phyloP scores from a whole-genome alignment of 2,113 vertebrate species.

The Grus americana region DNA sequence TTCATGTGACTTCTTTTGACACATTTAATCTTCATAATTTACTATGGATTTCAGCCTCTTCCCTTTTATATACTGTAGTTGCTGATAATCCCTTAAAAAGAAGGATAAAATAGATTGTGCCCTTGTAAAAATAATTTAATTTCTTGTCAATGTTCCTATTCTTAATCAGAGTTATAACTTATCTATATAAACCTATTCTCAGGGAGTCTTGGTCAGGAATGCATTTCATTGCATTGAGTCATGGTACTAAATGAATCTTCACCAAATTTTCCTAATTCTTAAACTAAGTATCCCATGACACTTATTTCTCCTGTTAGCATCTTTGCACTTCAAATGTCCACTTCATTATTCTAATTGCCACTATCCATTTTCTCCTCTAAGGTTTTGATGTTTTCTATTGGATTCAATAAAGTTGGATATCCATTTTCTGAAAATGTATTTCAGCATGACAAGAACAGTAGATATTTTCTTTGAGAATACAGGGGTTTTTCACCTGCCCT shows the following conservation, averaged over 20 bases:
- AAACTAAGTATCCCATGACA: neutral
- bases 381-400: neutral
- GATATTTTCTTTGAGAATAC: neutral
- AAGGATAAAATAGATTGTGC: neutral
- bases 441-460: neutral
- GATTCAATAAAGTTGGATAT: neutral
- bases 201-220: neutral
- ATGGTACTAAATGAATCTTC: neutral
- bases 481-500: fast-evolving
- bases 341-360: neutral
- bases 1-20: neutral
- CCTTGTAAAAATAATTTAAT: neutral
- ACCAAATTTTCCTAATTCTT: neutral
- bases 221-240: neutral
- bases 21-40: neutral
- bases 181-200: neutral
- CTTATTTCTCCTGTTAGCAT: neutral
- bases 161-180: neutral
- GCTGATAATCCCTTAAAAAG: neutral
- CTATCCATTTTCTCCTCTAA: neutral
- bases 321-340: neutral
- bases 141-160: neutral
- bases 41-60: neutral
- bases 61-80: neutral
- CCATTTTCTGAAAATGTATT: neutral